These are phyloP conservation scores for Holothuria leucospilota DNA, from an alignment of 53 echinoderm and acorn worm genomes.

Conservation along the genomic window DNA sequence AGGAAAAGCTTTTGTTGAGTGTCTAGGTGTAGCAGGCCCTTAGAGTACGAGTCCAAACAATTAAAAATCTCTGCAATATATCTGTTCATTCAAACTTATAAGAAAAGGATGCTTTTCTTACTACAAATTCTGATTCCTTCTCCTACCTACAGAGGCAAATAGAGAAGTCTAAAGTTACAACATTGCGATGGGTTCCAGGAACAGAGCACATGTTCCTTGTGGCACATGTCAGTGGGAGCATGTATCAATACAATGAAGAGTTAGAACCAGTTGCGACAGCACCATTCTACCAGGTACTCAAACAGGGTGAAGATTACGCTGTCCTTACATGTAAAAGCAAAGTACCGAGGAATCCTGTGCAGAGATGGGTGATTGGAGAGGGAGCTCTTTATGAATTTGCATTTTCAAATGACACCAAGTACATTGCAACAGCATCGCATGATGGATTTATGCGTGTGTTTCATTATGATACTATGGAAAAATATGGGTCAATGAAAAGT, in stretches of 20 bases:
- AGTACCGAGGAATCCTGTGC: conserved; percentile 90
- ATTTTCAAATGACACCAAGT: conserved; percentile 85
- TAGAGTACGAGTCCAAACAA: no score
- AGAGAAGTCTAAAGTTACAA: conserved; percentile 94
- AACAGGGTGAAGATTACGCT: conserved; percentile 95
- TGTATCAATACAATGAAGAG: conserved; percentile 95
- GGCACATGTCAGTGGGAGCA: conserved; percentile 84
- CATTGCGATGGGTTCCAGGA: conserved; percentile 92
- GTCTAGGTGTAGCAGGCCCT: no score
- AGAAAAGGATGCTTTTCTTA: no score
- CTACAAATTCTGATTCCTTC: background rate
- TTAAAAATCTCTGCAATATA: no score
- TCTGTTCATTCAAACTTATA: no score
- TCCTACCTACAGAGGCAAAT: conserved; percentile 85
- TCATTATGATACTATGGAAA: conserved; percentile 95
- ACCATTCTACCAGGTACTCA: conserved; percentile 90
- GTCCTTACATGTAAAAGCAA: conserved; percentile 98
- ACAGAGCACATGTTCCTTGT: conserved; percentile 98
- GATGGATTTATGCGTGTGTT: conserved; percentile 96
- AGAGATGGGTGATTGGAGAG: conserved; percentile 95
- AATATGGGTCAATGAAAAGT: conserved; percentile 96
- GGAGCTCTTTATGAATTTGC: conserved; percentile 96
- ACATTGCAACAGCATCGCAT: conserved; percentile 90
- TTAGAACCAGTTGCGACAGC: conserved; percentile 85
- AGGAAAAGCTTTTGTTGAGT: no score